Evolutionary conservation across 1,140 invertebrate genomes (phyloP).

Genomic region (Aphidius ervi): DNA sequence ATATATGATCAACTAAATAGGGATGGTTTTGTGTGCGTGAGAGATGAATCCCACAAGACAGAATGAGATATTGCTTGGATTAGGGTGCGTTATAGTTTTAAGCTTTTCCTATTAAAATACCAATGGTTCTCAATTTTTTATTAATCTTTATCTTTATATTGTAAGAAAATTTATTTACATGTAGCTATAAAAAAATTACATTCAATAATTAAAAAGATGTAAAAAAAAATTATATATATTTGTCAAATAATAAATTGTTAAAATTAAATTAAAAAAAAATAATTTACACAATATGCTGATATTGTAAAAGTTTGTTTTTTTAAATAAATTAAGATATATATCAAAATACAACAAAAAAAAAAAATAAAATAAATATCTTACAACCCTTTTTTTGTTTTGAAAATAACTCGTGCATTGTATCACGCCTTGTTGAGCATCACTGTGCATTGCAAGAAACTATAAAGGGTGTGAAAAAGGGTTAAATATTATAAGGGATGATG

Average conservation of each 20-base stretch:
- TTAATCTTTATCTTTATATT: not conserved
- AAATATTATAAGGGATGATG: constrained; percentile 5
- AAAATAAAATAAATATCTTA: not conserved
- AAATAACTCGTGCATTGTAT: constrained; percentile 33
- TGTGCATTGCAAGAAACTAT: constrained; percentile 30
- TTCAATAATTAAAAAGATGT: no score
- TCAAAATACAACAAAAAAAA: constrained; percentile 1
- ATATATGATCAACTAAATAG: constrained; percentile 47
- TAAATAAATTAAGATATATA: not conserved
- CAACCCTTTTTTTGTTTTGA: constrained; percentile 37
- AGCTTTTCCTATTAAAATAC: constrained; percentile 37
- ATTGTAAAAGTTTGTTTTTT: no score
- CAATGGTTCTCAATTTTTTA: constrained; percentile 36
- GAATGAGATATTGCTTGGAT: constrained; percentile 46
- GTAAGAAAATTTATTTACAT: not conserved
- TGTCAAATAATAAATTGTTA: not conserved
- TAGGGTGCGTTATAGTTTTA: constrained; percentile 47
- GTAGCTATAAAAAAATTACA: no score
- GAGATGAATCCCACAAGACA: constrained; percentile 44
- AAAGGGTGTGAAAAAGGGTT: constrained; percentile 36
- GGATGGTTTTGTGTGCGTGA: constrained; percentile 36
- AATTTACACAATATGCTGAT: not conserved
- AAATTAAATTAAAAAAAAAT: not conserved
- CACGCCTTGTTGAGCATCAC: constrained; percentile 49
- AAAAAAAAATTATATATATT: no score